A percentile compares a stretch with the other conserved stretches of the same genome.
Conservation (phyloP, 64 coral and sea anemone genomes). For the Montipora sp. region DNA sequence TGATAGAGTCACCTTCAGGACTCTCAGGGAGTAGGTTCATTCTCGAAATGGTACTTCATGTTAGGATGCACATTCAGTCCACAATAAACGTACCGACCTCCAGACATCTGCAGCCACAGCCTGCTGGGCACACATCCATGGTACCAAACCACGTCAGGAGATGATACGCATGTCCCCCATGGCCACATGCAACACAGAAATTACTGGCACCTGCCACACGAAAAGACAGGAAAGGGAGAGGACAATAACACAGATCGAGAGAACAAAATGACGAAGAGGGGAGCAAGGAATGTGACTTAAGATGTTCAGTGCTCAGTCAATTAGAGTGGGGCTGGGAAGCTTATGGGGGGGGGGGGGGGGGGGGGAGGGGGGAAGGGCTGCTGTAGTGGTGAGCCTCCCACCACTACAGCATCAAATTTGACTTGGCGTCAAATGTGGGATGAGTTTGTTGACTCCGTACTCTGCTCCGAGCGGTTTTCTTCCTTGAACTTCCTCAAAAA, state of each 20-base stretch:
- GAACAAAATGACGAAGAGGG: background rate
- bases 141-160: slow-evolving; percentile 92
- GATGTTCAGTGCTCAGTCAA: too few species aligned
- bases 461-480: too few species aligned
- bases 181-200: slow-evolving; percentile 91
- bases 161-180: slow-evolving; percentile 92
- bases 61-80: slow-evolving; percentile 41
- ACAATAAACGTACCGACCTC: slow-evolving; percentile 68
- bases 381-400: too few species aligned
- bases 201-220: slow-evolving; percentile 81
- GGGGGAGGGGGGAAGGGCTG: too few species aligned
- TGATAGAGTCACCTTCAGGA: background rate
- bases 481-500: too few species aligned
- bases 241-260: background rate
- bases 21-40: background rate
- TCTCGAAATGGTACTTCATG: background rate
- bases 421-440: too few species aligned
- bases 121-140: slow-evolving; percentile 91
- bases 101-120: slow-evolving; percentile 89
- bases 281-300: background rate
- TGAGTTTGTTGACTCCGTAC: too few species aligned
- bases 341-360: too few species aligned
- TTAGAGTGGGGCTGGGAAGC: too few species aligned
- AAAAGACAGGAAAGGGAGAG: background rate
- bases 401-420: too few species aligned